Base-by-base conservation (phyloP, 2,888 invertebrate species). In the Tillus elongatus region DNA sequence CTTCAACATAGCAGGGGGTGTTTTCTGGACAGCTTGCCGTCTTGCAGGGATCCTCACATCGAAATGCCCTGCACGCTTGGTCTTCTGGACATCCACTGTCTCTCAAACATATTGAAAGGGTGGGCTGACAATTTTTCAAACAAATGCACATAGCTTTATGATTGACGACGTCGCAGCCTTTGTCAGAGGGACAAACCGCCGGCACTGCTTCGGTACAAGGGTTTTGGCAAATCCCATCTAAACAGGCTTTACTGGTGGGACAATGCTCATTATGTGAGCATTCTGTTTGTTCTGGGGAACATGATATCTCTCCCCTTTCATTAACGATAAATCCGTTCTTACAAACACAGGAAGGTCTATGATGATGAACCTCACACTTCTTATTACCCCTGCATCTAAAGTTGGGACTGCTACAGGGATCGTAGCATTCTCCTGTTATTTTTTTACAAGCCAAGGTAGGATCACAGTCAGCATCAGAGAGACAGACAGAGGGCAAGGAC, bases 1-100 rank as follows among this genome's bases (percentile, higher is more conserved):
- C 87, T 77, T 90, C 88, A 58, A 90, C 90, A 70, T 82, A 83
- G 74, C 92, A 92, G 58, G 91, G 90, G 53, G 87, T 82, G 62
- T 79, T 79, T 56, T 77, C 75, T 57, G 85, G 83, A 70, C 90
- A 90, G 67, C 82, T 83, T 60, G 83, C 82, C 61, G 80, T 80
- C 64, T 75, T 75, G 71, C 91, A 91, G 51, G 91, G 91, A 70
- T 91, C 86, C 70, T 87, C 79, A 67, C 91, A 91, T 70, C 85
- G 80, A 68, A 84, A 89, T 66, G 85, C 85, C 64, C 80, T 77
- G 69, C 91, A 91, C 50, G 89, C 86, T 67, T 84, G 74, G 57
- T 85, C 79, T 49, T 78, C 71, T 40, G 89, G 86, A 66, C 91
- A 91, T 50, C 90, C 91, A 57, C 78, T 82, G 68, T 91, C 89